Conservation (phyloP, 1,140 invertebrate species). For the Chelonus insularis region DNA sequence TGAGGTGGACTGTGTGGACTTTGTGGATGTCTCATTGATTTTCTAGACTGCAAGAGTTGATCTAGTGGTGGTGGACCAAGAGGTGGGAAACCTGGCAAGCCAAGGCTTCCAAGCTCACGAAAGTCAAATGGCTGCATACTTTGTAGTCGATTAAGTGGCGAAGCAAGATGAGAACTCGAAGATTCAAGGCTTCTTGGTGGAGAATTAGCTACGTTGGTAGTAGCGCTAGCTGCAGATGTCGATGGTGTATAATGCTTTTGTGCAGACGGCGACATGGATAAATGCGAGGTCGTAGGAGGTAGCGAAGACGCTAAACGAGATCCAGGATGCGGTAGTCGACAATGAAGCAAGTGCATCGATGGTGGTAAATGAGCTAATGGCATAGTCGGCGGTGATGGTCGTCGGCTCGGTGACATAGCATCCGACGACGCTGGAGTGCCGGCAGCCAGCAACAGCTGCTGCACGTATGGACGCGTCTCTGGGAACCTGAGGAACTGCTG, state of each 20-base stretch:
- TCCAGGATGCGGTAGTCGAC: constrained; percentile 55
- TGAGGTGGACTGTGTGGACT: constrained; percentile 51
- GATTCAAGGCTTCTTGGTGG: constrained; percentile 53
- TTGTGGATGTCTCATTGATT: constrained; percentile 46
- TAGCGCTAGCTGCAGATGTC: constrained; percentile 30
- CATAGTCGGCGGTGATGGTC: constrained; percentile 66
- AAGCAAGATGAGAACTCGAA: constrained; percentile 63
- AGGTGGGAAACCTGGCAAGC: constrained; percentile 67
- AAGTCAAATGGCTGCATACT: constrained; percentile 96
- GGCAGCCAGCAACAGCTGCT: constrained; percentile 75
- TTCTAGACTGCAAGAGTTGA: constrained; percentile 39
- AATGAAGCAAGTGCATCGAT: constrained; percentile 61
- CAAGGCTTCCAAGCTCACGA: constrained; percentile 71
- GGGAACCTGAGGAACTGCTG: constrained; percentile 86
- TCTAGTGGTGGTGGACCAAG: constrained; percentile 63
- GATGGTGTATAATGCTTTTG: constrained; percentile 48
- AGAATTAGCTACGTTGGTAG: constrained; percentile 41
- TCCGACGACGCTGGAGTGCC: constrained; percentile 58
- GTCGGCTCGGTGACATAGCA: constrained; percentile 71
- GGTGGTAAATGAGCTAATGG: constrained; percentile 63
- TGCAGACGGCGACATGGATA: constrained; percentile 47
- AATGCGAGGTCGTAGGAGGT: constrained; percentile 46
- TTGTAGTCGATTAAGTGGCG: constrained; percentile 85
- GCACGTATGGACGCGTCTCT: constrained; percentile 80
- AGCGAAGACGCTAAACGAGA: constrained; percentile 57